These are phyloP conservation scores for Sphaerophoria taeniata DNA, from an alignment of 2,888 invertebrate species.

Conservation along the genomic window DNA sequence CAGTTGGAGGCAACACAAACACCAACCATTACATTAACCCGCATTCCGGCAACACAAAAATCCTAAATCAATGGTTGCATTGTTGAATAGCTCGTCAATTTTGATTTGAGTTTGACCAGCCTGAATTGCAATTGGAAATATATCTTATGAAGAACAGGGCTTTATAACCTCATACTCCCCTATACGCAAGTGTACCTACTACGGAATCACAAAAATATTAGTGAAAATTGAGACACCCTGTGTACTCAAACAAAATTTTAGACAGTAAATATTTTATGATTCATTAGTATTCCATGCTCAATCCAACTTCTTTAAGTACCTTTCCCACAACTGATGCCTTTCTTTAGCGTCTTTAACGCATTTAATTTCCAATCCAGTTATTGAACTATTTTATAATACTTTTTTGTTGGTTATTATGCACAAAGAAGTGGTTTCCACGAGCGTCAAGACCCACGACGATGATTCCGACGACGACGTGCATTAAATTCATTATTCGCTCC, in stretches of 20 bases:
- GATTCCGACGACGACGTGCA: neutral
- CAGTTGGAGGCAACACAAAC: too few species aligned
- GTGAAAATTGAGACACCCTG: too few species aligned
- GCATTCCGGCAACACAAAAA: too few species aligned
- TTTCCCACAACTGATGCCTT: constrained; percentile 1
- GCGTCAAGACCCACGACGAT: neutral
- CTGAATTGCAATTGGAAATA: too few species aligned
- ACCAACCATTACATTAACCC: too few species aligned
- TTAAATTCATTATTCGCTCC: constrained; percentile 28
- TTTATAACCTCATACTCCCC: too few species aligned
- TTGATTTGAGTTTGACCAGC: too few species aligned
- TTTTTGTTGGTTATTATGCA: constrained; percentile 48
- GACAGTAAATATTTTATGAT: neutral
- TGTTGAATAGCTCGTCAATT: too few species aligned
- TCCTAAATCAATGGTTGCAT: too few species aligned
- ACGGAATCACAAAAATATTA: too few species aligned
- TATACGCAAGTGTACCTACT: too few species aligned
- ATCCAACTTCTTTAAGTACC: neutral
- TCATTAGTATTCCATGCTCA: constrained; percentile 35
- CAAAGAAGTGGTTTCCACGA: constrained; percentile 3
- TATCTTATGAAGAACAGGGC: too few species aligned
- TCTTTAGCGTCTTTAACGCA: constrained; percentile 27
- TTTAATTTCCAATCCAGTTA: constrained; percentile 45
- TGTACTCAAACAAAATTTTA: neutral
- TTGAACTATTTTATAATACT: constrained; percentile 67